Percentiles rank a stretch among this genome's conserved stretches.
Conservation (phyloP, 2,888 invertebrate genomes). For the Sminthurinus aureus region DNA sequence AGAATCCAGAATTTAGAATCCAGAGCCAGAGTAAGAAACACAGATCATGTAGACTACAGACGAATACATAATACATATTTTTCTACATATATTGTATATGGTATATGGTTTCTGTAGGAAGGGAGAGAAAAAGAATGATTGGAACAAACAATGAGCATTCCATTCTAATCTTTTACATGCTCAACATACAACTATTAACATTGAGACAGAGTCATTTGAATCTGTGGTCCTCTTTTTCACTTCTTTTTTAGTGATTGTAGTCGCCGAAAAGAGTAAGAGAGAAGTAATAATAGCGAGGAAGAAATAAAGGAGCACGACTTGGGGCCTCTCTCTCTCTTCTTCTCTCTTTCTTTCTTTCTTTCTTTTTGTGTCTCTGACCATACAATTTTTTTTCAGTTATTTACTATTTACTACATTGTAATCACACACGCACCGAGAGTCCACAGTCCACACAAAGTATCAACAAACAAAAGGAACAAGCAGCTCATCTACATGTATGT, state of each 20-base stretch:
- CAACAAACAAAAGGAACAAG: neutral
- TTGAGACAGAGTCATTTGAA: conserved; percentile 21
- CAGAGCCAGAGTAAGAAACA: no score
- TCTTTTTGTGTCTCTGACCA: no score
- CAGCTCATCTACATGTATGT: neutral
- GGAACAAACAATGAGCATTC: conserved; percentile 33
- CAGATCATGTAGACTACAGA: neutral
- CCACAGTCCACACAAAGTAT: neutral
- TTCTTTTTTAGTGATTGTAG: conserved; percentile 18
- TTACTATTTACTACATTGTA: neutral
- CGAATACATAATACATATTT: no score
- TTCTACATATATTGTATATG: no score
- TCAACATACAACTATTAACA: conserved; percentile 23
- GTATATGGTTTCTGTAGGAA: neutral
- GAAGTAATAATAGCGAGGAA: neutral
- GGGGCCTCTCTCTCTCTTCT: neutral
- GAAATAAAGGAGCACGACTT: neutral
- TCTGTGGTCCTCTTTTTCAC: neutral
- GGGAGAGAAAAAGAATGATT: neutral
- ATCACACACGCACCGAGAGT: conserved; percentile 12
- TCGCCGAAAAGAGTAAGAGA: conserved; percentile 12
- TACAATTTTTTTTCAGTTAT: conserved; percentile 24
- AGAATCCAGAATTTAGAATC: no score
- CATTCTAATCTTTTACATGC: conserved; percentile 31
- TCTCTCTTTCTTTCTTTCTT: no score